phyloP scores from a whole-genome alignment of 92 coral and sea anemone genomes.

The Epizoanthus scotinus region DNA sequence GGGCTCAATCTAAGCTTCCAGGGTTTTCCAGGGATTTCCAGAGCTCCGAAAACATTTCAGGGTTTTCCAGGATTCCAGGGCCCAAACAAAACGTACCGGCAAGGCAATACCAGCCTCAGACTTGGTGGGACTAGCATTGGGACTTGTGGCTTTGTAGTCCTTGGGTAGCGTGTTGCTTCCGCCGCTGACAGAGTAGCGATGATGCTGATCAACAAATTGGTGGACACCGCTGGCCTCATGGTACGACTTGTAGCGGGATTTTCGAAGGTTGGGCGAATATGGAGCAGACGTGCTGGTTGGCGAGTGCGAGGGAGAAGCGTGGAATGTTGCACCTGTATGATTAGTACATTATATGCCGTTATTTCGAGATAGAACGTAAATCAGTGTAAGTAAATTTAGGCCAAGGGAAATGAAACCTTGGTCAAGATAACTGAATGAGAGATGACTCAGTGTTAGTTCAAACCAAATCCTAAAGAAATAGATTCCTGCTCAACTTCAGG shows the following conservation, averaged over 20 bases:
- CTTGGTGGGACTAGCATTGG: constrained; percentile 27
- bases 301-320: constrained; percentile 40
- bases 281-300: constrained; percentile 63
- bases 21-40: too few species aligned
- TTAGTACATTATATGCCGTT: too few species aligned
- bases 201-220: constrained; percentile 61
- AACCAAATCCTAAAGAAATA: too few species aligned
- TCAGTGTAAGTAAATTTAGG: too few species aligned
- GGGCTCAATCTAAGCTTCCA: too few species aligned
- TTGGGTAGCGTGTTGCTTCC: constrained; percentile 82
- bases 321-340: constrained; percentile 16
- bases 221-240: constrained; percentile 87
- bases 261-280: constrained; percentile 67
- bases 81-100: constrained; percentile 74
- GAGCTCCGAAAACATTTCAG: too few species aligned
- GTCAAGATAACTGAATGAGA: too few species aligned
- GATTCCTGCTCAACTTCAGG: too few species aligned
- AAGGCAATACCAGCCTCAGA: constrained; percentile 54
- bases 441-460: too few species aligned
- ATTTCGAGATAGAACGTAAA: too few species aligned
- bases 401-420: too few species aligned
- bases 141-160: constrained; percentile 62
- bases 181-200: constrained; percentile 72
- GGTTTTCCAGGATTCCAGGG: too few species aligned
- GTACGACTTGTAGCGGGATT: constrained; percentile 85